These are phyloP conservation scores for Xyrauchen texanus DNA, from an alignment of 2,113 vertebrate species.

Conservation along the genomic window DNA sequence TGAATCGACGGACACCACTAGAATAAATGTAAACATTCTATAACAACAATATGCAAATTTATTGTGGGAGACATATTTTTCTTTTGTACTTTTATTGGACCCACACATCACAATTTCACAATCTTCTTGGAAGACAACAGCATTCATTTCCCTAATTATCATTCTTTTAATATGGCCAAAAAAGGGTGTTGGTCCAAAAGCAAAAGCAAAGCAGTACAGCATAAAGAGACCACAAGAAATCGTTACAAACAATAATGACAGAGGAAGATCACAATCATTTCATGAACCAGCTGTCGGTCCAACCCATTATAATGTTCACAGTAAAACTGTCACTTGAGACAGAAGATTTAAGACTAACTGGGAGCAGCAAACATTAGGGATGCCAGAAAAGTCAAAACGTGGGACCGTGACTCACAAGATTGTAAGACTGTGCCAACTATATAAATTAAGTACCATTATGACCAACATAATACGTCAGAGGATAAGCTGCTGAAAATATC, in stretches of 20 bases:
- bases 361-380: slow-evolving; percentile 3
- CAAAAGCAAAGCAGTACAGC: slow-evolving; percentile 71
- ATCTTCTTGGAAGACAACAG: slow-evolving; percentile 81
- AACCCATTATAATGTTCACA: not conserved
- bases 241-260: slow-evolving; percentile 57
- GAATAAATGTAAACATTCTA: no score
- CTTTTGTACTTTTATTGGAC: slow-evolving; percentile 61
- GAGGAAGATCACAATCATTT: slow-evolving; percentile 43
- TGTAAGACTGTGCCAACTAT: slow-evolving; percentile 1
- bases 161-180: slow-evolving; percentile 66
- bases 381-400: not conserved
- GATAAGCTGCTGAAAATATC: slow-evolving; percentile 9
- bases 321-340: not conserved
- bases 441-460: slow-evolving; percentile 25
- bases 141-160: slow-evolving; percentile 64
- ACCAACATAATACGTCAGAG: not conserved
- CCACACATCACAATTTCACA: slow-evolving; percentile 71
- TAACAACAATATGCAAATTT: no score
- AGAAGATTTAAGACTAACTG: not conserved
- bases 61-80: not conserved
- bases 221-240: slow-evolving; percentile 62
- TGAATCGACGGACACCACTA: no score
- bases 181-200: slow-evolving; percentile 62
- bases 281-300: slow-evolving; percentile 21
- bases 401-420: not conserved